Percentiles rank a stretch among this genome's conserved stretches.
Evolutionary conservation across 2,888 invertebrate genomes (phyloP).

Genomic region (Cephonodes hylas): DNA sequence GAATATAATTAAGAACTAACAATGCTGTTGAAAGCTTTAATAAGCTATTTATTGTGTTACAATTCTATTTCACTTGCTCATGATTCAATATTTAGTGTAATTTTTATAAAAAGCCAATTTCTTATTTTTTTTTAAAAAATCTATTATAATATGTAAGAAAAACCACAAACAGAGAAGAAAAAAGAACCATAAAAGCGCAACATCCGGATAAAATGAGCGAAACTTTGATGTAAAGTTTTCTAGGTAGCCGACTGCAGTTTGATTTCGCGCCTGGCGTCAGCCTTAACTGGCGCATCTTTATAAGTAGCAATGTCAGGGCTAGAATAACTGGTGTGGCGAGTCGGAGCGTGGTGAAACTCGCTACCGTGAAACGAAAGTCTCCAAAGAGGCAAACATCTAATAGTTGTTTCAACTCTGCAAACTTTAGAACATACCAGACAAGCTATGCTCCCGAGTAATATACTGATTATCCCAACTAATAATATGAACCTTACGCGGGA

Average conservation of each 20-base stretch:
- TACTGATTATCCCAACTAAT: neutral
- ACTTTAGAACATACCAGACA: conserved; percentile 11
- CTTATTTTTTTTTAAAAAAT: too few relatives aligned
- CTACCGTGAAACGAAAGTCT: conserved; percentile 56
- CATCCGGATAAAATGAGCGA: neutral
- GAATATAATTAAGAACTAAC: too few relatives aligned
- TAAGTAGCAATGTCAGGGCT: conserved; percentile 42
- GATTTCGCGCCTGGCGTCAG: neutral
- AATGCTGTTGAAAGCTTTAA: too few relatives aligned
- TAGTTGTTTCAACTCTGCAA: conserved; percentile 45
- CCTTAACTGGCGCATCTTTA: conserved; percentile 5
- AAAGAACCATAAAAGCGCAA: too few relatives aligned
- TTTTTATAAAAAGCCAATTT: too few relatives aligned
- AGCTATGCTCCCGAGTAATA: neutral
- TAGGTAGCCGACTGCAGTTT: neutral
- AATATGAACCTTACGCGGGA: neutral
- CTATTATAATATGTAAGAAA: too few relatives aligned
- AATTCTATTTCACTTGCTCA: too few relatives aligned
- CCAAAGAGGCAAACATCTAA: conserved; percentile 37
- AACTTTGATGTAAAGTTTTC: neutral
- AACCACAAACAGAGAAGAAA: too few relatives aligned
- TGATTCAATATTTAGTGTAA: too few relatives aligned
- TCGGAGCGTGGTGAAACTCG: conserved; percentile 51
- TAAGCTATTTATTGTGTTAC: too few relatives aligned
- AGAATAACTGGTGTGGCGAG: conserved; percentile 49